Base-by-base conservation (phyloP, 1,140 invertebrate genomes). In the Plutomurus gul region DNA sequence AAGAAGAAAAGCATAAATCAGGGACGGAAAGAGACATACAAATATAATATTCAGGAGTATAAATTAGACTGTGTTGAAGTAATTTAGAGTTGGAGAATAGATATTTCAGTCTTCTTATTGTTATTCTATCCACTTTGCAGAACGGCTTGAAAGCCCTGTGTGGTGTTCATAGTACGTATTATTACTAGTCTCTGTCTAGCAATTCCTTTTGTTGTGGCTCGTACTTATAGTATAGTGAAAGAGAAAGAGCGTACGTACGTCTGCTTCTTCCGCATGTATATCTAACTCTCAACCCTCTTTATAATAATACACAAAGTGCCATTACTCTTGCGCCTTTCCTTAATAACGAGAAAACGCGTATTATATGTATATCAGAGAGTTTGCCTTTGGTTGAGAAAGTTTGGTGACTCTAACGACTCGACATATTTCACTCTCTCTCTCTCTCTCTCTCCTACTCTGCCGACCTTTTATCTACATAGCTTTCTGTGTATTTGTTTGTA, bases 401-500 rank as follows among this genome's bases (percentile, higher is more conserved):
- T 78, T n/a, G 80, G 75, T 78, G 80, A 77, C 80, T 81, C 80
- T 78, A 81, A 81, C 73, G 76, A 81, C 73, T 73, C 51, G 73
- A 75, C 65, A 81, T 78, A 81, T 78, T 75, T 75, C 78, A 56
- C 30, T 36, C 73, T 51, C 43, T 18, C 33, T n/a, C 27, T 65
- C 56, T 65, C 27, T n/a, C n/a, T n/a, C n/a, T n/a, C n/a, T n/a
- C n/a, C n/a, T n/a, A n/a, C n/a, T n/a, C 27, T 43, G 7, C 2
- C 27, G 27, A 65, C 56, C 56, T 33, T 65, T 65, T 65, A 65
- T 65, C 56, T 33, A 33, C 56, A 65, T n/a, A 65, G 56, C 25
- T 13, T 65, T 33, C 27, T 3, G 4, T 65, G 27, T 36, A 65
- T 65, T 22, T 60, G 56, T 65, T 65, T 65, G 56, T 65, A 65